Evolutionary conservation across 2,797 vertebrate species (phyloP).

Genomic region (Podarcis lilfordi): DNA sequence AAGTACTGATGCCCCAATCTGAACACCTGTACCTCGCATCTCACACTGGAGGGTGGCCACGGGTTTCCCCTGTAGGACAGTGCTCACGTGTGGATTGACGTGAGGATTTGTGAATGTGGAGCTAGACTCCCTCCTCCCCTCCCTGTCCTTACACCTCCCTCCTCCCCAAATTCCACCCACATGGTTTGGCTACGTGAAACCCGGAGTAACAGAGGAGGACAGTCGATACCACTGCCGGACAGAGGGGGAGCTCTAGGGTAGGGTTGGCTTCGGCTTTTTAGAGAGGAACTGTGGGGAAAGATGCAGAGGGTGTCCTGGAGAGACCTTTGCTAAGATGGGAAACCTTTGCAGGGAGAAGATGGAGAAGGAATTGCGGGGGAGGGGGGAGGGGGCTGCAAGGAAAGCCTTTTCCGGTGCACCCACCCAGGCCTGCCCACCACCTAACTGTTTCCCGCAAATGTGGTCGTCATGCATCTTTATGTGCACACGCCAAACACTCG

Average conservation of each 20-base stretch:
- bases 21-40: not conserved
- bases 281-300: slow-evolving; percentile 48
- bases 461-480: not conserved
- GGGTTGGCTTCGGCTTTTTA: not conserved
- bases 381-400: accelerated
- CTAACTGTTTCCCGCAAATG: not conserved
- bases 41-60: too few species aligned
- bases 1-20: not conserved
- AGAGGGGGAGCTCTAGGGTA: not conserved
- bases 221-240: accelerated
- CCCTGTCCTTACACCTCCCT: not conserved
- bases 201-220: slow-evolving; percentile 13
- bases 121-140: not conserved
- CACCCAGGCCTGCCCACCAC: not conserved
- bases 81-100: not conserved
- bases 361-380: not conserved
- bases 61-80: not conserved
- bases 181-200: slow-evolving; percentile 29
- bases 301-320: slow-evolving; percentile 44
- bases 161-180: slow-evolving; percentile 15
- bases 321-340: slow-evolving; percentile 41
- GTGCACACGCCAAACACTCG: too few species aligned
- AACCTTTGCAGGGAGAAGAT: slow-evolving; percentile 7
- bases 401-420: slow-evolving; percentile 39
- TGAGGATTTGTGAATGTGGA: not conserved